Base-by-base conservation (phyloP, 2,797 vertebrate species). In the Parauchenoglanis ngamensis region DNA sequence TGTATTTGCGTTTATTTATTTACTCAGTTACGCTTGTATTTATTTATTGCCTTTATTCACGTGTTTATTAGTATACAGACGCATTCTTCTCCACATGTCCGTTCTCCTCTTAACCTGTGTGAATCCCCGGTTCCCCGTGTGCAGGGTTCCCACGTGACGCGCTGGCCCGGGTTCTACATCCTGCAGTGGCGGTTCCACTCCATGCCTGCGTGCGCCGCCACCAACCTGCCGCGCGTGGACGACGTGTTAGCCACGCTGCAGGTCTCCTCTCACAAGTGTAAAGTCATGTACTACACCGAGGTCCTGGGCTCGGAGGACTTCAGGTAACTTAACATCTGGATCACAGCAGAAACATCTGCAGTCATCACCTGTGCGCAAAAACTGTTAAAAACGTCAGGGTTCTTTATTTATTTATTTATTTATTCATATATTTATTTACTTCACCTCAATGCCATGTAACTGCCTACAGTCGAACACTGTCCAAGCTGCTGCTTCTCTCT, bases 221-320 rank as follows among this genome's bases (percentile, higher is more conserved):
- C 97, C 92, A 99, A 94, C 95, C 94, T 99, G 91, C 97, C 98
- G 25, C 96, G 98, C 0, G 96, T 99, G 93, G 98, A 99, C 6
- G 98, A 99, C 31, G 97, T 99, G 57, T 93, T 99, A 91, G 98
- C 98, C 89, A 97, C 97, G 25, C 95, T 99, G 85, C 98, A 99
- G 95, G 98, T 99, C 57, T 98, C 98, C 79, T 99, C 98, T 0
- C 98, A 99, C 94, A 99, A 99, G 90, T 99, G 98, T 91, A 99
- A 99, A 95, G 98, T 99, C 92, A 99, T 99, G 98, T 99, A 97
- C 95, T 99, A 99, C 93, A 99, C 98, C 0, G 98, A 99, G 93
- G 97, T 99, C 90, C 94, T 99, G 92, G 98, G 97, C 92, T 99
- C 98, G 0, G 98, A 98, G 92, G 98, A 99, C 92, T 99, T 99